Evolutionary conservation across 1,140 invertebrate species (phyloP).

Genomic region (Delia radicum): DNA sequence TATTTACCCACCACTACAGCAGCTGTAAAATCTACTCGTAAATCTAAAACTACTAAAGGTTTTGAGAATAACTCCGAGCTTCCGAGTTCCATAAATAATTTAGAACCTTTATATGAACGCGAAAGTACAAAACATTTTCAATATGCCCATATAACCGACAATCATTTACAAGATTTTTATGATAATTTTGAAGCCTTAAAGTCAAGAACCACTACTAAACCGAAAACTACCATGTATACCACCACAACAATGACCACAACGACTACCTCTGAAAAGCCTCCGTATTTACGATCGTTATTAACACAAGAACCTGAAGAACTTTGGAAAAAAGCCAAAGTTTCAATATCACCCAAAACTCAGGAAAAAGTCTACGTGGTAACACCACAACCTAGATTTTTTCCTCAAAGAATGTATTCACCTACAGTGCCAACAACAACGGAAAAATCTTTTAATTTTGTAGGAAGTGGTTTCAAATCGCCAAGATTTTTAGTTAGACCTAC

Average conservation of each 20-base stretch:
- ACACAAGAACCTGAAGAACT: slow-evolving; percentile 49
- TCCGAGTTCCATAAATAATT: slow-evolving; percentile 48
- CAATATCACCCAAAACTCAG: slow-evolving; percentile 69
- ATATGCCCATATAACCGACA: slow-evolving; percentile 38
- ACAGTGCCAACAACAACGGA: slow-evolving; percentile 12
- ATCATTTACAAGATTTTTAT: slow-evolving; percentile 29
- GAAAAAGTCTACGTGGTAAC: slow-evolving; percentile 79
- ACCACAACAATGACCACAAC: slow-evolving; percentile 27
- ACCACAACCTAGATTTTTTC: slow-evolving; percentile 60
- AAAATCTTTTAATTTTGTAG: slow-evolving; percentile 26
- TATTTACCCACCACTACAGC: slow-evolving; percentile 66
- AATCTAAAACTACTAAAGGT: slow-evolving; percentile 43
- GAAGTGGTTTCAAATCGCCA: slow-evolving; percentile 59
- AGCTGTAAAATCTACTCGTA: slow-evolving; percentile 30
- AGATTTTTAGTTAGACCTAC: slow-evolving; percentile 63
- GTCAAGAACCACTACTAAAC: neutral
- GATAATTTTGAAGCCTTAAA: neutral
- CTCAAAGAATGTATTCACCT: slow-evolving; percentile 24
- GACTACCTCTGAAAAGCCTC: slow-evolving; percentile 12
- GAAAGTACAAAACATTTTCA: slow-evolving; percentile 36
- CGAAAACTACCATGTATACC: slow-evolving; percentile 24
- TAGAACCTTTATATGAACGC: slow-evolving; percentile 40
- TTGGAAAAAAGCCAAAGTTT: slow-evolving; percentile 68
- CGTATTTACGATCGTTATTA: slow-evolving; percentile 22
- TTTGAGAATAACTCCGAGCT: slow-evolving; percentile 7